Conservation (phyloP, 1,140 invertebrate genomes). For the Bombus waltoni region DNA sequence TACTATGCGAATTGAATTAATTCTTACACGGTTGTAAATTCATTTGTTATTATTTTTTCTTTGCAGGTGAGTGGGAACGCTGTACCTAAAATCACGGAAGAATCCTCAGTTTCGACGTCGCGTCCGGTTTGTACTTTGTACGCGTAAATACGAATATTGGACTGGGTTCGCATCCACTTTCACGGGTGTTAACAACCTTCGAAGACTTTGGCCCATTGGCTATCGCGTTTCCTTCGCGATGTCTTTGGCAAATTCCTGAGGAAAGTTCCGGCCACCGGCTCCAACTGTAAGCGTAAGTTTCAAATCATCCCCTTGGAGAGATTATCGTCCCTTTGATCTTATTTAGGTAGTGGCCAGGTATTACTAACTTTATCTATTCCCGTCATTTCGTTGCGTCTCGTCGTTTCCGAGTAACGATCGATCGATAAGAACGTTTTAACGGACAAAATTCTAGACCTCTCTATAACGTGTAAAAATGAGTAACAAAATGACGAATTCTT, state of each 20-base stretch:
- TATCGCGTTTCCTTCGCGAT: conserved; percentile 57
- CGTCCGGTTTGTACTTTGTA: not conserved
- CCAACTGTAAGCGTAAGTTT: conserved; percentile 34
- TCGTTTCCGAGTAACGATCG: not conserved
- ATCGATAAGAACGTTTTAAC: not conserved
- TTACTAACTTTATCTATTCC: conserved; percentile 17
- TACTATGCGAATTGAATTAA: too few species aligned
- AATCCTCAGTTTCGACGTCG: too few species aligned
- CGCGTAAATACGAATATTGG: not conserved
- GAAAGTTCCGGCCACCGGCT: conserved; percentile 44
- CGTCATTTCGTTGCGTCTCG: not conserved
- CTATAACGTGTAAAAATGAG: too few species aligned
- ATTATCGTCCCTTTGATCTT: conserved; percentile 58
- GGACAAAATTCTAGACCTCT: not conserved
- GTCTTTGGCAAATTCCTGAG: conserved; percentile 45
- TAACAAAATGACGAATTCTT: too few species aligned
- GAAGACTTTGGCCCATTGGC: conserved; percentile 11
- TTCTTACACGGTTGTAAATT: not conserved
- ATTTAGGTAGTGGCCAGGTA: not conserved
- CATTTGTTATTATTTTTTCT: not conserved
- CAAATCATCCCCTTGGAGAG: conserved; percentile 54
- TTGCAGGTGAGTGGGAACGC: not conserved
- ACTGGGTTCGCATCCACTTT: conserved; percentile 5
- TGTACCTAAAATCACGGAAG: too few species aligned
- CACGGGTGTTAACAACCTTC: conserved; percentile 50